These are phyloP conservation scores for Sebastes hubbsi DNA, from an alignment of 2,797 vertebrate species.

Conservation along the genomic window DNA sequence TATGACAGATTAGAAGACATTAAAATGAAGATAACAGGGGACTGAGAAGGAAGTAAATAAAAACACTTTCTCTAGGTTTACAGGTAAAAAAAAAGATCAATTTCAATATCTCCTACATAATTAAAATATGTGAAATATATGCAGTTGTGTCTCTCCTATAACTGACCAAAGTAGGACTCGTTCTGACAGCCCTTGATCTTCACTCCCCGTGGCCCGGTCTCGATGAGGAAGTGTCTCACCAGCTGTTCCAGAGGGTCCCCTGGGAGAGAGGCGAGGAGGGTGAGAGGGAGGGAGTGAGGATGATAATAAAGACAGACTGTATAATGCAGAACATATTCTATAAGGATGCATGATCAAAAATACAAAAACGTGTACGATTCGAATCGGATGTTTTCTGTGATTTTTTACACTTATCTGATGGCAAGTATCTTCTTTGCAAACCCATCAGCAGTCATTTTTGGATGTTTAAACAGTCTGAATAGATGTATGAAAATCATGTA, in stretches of 20 bases:
- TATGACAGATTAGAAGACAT: not conserved
- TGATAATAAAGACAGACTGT: slow-evolving; percentile 14
- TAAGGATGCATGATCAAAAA: not conserved
- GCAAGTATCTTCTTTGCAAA: not conserved
- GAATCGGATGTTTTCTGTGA: not conserved
- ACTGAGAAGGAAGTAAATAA: not conserved
- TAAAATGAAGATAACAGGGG: not conserved
- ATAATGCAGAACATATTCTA: not conserved
- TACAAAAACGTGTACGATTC: not conserved
- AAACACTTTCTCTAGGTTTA: not conserved
- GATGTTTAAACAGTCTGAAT: not conserved
- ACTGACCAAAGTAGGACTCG: slow-evolving; percentile 92
- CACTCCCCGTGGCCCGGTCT: slow-evolving; percentile 91
- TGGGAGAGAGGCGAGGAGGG: slow-evolving; percentile 63
- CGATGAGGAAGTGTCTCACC: slow-evolving; percentile 94
- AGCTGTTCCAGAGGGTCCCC: slow-evolving; percentile 89
- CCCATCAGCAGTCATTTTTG: not conserved
- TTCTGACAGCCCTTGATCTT: slow-evolving; percentile 95
- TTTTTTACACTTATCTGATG: not conserved
- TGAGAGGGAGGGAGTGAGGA: not conserved
- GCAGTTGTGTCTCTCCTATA: slow-evolving; percentile 16
- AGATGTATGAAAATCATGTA: no score
- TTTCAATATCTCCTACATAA: not conserved
- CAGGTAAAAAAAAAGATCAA: not conserved
- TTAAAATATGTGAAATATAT: slow-evolving; percentile 13